Conservation (phyloP, 2,113 vertebrate genomes). For the Struthio camelus region DNA sequence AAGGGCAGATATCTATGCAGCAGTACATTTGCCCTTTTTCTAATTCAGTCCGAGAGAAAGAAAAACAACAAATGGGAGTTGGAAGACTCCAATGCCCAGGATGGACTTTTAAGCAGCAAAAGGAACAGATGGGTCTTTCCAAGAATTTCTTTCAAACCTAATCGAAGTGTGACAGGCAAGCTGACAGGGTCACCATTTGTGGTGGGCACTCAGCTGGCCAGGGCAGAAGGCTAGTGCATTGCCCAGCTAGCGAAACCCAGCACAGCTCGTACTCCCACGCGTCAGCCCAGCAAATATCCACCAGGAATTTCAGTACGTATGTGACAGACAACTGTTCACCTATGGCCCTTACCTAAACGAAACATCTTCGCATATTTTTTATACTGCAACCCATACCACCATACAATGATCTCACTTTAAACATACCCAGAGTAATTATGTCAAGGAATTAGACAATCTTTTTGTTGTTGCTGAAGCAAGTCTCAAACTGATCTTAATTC, state of each 20-base stretch:
- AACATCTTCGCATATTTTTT: not conserved
- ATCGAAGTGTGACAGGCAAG: not conserved
- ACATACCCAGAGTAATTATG: not conserved
- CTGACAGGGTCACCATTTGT: not conserved
- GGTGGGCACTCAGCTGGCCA: not conserved
- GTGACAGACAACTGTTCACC: not conserved
- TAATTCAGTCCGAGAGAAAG: not conserved
- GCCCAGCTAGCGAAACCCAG: not conserved
- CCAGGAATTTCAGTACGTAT: constrained; percentile 2
- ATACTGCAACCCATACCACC: not conserved
- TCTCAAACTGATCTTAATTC: not conserved
- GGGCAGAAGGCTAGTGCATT: not conserved
- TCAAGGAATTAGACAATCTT: not conserved
- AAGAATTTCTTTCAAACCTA: not conserved
- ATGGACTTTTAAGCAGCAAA: not conserved
- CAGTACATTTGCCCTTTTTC: not conserved
- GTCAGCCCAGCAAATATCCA: constrained; percentile 53
- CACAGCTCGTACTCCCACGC: not conserved
- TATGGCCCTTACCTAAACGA: not conserved
- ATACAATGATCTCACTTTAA: not conserved
- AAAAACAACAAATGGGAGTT: not conserved
- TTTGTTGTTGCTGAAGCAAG: not conserved
- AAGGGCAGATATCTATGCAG: not conserved
- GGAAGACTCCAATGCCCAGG: not conserved
- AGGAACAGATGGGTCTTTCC: not conserved